A percentile compares a stretch with the other conserved stretches of the same genome.
Evolutionary conservation across 2,888 invertebrate genomes (phyloP).

Genomic region (Latrodectus hesperus): DNA sequence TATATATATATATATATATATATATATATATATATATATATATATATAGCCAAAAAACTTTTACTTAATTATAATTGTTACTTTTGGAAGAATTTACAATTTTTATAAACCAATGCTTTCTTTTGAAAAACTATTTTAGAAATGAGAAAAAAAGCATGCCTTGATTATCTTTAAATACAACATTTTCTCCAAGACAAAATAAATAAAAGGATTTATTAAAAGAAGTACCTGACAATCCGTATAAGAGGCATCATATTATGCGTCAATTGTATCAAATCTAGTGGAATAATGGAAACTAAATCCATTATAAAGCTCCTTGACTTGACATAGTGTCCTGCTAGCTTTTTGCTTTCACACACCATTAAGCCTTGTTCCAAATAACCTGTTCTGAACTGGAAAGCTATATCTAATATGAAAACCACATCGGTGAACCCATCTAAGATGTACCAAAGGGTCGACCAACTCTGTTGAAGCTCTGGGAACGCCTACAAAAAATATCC

Average conservation of each 20-base stretch:
- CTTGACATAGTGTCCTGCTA: slow-evolving; percentile 90
- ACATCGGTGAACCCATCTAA: slow-evolving; percentile 90
- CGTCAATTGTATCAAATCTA: slow-evolving; percentile 89
- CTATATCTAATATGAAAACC: slow-evolving; percentile 90
- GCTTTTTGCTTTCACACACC: slow-evolving; percentile 92
- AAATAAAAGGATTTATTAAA: background rate
- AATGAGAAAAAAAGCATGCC: too few relatives aligned
- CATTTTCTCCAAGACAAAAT: background rate
- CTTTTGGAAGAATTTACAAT: too few relatives aligned
- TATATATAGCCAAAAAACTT: too few relatives aligned
- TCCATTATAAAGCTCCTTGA: slow-evolving; percentile 90
- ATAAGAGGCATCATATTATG: slow-evolving; percentile 89
- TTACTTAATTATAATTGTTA: too few relatives aligned
- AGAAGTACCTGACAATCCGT: slow-evolving; percentile 77
- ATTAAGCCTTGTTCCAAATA: slow-evolving; percentile 95
- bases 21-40: too few relatives aligned
- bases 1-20: too few relatives aligned
- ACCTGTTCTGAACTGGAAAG: slow-evolving; percentile 93
- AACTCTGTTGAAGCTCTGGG: slow-evolving; percentile 87
- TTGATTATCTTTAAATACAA: background rate
- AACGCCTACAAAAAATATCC: slow-evolving; percentile 81
- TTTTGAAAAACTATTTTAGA: background rate
- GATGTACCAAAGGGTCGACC: slow-evolving; percentile 85
- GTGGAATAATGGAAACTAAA: slow-evolving; percentile 85
- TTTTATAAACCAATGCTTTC: background rate